Evolutionary conservation across 2,888 invertebrate genomes (phyloP), one percentile per base, ranked within the genome.

Genomic region (Phaedon cochleariae): DNA sequence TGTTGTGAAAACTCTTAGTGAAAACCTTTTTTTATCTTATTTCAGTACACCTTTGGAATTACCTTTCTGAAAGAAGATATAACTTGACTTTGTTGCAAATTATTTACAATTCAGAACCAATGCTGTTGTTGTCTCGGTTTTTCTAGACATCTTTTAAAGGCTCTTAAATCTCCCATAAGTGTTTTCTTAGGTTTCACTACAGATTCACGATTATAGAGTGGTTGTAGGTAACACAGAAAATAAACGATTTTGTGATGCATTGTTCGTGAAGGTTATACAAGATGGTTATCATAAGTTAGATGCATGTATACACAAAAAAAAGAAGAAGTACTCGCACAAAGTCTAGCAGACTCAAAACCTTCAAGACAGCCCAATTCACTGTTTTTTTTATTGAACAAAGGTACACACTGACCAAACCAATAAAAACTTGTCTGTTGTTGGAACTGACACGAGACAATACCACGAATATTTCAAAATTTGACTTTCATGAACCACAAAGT

Each of bases 61-160:
- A 73, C 66, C 65, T 73, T 70, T 62, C 26, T 64, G 67, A 75
- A 77, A 75, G 76, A 77, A 77, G 77, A 78, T 76, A 79, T 79
- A 77, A 76, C 75, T 62, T 68, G 71, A 70, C 65, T 75, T 73
- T 71, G 71, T 72, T 73, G 73, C 75, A 73, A 76, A 77, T 77
- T 78, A 77, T 77, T 77, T 75, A 71, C 75, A 70, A 72, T 74
- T 69, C 63, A 65, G 68, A 70, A 70, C 64, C 69, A 66, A 64
- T 21, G 45, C 41, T 15, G 41, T 41, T 15, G 34, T 34, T 41
- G 15, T 41, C 41, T 41, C 41, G n/a, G n/a, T 41, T 41, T 41
- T 41, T 15, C n/a, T n/a, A 7, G 15, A 15, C 41, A 41, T 41
- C 41, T 41, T 41, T 15, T 15, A 15, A 41, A 41, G 22, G 41